phyloP scores from a whole-genome alignment of 1,140 invertebrate genomes.

The Coenobita brevimanus region DNA sequence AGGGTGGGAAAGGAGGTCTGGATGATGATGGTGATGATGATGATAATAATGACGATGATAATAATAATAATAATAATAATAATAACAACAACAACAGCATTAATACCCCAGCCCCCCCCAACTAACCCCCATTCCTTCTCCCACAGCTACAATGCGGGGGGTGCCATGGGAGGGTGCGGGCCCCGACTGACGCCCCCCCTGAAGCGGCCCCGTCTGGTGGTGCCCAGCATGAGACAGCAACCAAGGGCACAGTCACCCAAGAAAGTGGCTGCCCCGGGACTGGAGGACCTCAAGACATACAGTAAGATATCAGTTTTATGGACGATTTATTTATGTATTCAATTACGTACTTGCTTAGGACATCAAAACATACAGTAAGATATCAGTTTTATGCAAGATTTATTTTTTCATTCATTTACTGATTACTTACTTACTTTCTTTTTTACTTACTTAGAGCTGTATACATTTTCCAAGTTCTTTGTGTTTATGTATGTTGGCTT shows the following conservation, averaged over 20 bases:
- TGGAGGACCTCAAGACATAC: slow-evolving; percentile 79
- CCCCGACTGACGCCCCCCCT: slow-evolving; percentile 77
- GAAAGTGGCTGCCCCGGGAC: slow-evolving; percentile 70
- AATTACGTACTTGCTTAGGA: too few relatives aligned
- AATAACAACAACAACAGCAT: background rate
- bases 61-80: background rate
- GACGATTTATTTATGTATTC: too few relatives aligned
- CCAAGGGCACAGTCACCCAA: slow-evolving; percentile 70
- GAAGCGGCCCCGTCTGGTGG: slow-evolving; percentile 79
- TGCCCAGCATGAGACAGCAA: slow-evolving; percentile 72
- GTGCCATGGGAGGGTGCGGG: slow-evolving; percentile 74
- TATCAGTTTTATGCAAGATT: too few relatives aligned
- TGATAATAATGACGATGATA: background rate
- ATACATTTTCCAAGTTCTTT: too few relatives aligned
- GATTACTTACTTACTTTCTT: too few relatives aligned
- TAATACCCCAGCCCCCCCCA: background rate
- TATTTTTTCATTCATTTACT: too few relatives aligned
- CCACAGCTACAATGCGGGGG: slow-evolving; percentile 79
- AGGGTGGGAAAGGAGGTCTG: too few relatives aligned
- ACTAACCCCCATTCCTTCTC: background rate
- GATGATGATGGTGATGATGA: too few relatives aligned
- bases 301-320: too few relatives aligned
- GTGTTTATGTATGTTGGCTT: too few relatives aligned
- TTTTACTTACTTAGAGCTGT: too few relatives aligned
- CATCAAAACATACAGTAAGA: too few relatives aligned